Percentiles rank a stretch among this genome's conserved stretches.
Evolutionary conservation across 2,888 invertebrate species (phyloP).

Genomic region (Acanthoscelides obtectus): DNA sequence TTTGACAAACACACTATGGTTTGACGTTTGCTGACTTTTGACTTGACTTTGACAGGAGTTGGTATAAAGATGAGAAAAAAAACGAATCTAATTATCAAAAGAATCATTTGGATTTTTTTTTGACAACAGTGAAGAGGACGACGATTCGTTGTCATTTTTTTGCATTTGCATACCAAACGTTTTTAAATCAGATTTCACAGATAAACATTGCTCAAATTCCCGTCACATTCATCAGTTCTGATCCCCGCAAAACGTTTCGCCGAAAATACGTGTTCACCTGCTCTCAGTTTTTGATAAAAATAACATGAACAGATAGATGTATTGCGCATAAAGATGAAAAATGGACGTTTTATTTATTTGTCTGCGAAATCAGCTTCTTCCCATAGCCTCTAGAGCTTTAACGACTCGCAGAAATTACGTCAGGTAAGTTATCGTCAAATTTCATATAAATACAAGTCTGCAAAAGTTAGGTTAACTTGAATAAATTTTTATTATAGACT

Average conservation of each 20-base stretch:
- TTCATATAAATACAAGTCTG: background rate
- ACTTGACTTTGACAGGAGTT: too few species aligned
- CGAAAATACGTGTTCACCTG: background rate
- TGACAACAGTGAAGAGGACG: too few species aligned
- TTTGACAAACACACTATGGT: too few species aligned
- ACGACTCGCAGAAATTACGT: constrained; percentile 30
- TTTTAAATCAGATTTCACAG: background rate
- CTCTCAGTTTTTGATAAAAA: background rate
- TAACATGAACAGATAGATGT: background rate
- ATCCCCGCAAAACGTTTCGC: background rate
- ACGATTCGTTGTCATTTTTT: background rate
- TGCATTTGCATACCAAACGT: background rate
- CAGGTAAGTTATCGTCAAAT: constrained; percentile 22
- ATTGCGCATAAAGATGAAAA: constrained; percentile 33
- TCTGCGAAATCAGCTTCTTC: constrained; percentile 27
- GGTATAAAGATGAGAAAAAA: too few species aligned
- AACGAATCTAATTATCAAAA: too few species aligned
- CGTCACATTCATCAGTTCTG: background rate
- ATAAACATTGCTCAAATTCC: background rate
- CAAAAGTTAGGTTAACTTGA: background rate
- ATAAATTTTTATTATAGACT: constrained; percentile 55
- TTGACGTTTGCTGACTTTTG: too few species aligned
- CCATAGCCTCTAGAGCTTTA: constrained; percentile 25
- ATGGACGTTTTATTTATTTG: constrained; percentile 36
- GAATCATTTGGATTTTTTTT: too few species aligned